Conservation (phyloP, 2,888 invertebrate genomes). For the Cremastinae sp. region DNA sequence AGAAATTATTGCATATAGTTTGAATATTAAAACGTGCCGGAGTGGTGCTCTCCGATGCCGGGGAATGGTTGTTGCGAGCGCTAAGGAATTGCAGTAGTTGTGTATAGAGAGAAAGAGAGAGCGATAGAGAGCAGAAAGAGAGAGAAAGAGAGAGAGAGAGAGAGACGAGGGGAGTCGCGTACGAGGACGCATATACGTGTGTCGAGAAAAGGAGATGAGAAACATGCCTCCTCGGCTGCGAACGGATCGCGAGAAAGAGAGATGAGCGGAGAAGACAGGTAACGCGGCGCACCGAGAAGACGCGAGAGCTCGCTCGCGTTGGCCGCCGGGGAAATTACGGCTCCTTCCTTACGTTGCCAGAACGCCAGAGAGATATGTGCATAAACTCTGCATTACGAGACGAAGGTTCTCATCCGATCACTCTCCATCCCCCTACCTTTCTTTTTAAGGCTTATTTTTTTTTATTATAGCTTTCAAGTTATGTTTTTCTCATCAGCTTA, state of each 20-base stretch:
- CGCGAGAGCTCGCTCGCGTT: constrained; percentile 66
- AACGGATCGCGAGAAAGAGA: constrained; percentile 66
- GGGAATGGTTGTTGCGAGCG: constrained; percentile 63
- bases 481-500: no score
- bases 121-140: no score
- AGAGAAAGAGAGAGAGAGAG: no score
- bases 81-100: constrained; percentile 46
- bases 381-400: constrained; percentile 78
- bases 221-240: constrained; percentile 48
- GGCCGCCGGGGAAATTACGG: constrained; percentile 80
- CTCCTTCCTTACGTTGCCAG: constrained; percentile 75
- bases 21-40: constrained; percentile 79
- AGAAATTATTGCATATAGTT: constrained; percentile 80
- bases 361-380: constrained; percentile 73
- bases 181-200: constrained; percentile 44
- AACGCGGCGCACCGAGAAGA: constrained; percentile 78
- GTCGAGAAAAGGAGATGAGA: constrained; percentile 44
- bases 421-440: background rate
- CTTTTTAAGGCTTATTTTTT: no score
- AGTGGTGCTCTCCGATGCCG: constrained; percentile 66
- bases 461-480: no score
- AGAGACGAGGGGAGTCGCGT: constrained; percentile 41
- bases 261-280: constrained; percentile 70
- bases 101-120: constrained; percentile 54
- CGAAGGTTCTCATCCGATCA: constrained; percentile 73